These are phyloP conservation scores for Arothron firmamentum DNA, from an alignment of 2,113 vertebrate species.

Conservation along the genomic window DNA sequence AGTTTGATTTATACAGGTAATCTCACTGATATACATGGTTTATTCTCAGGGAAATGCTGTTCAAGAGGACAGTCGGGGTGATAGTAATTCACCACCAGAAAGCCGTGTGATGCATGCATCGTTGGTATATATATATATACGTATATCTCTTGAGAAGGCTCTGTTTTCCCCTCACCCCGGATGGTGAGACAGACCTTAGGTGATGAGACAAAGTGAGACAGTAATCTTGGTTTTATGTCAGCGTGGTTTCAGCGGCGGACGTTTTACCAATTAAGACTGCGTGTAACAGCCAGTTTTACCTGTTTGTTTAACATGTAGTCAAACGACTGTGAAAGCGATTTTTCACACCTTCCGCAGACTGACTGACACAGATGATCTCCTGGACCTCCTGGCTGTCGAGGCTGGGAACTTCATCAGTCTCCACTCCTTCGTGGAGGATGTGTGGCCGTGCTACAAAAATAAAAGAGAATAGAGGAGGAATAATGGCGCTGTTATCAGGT, in stretches of 20 bases:
- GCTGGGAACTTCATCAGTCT: constrained; percentile 26
- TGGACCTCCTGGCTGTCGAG: constrained; percentile 8
- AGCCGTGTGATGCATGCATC: neutral
- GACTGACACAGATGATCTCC: constrained; percentile 33
- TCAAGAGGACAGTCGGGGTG: too few relatives aligned
- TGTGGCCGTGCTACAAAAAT: constrained; percentile 8
- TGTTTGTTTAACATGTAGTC: constrained; percentile 62
- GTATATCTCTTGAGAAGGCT: too few relatives aligned
- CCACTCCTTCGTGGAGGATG: constrained; percentile 6
- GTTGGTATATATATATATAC: neutral
- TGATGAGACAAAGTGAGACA: constrained; percentile 61
- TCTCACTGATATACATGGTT: too few relatives aligned
- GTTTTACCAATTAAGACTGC: constrained; percentile 60
- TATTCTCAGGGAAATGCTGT: too few relatives aligned
- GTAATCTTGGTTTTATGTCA: constrained; percentile 63
- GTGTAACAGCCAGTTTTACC: constrained; percentile 36
- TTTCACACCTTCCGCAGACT: constrained; percentile 30
- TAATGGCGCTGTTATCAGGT: neutral
- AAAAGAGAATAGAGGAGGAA: neutral
- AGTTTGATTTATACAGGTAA: too few relatives aligned
- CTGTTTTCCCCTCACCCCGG: too few relatives aligned
- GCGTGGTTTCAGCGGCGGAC: constrained; percentile 29
- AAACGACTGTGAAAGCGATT: constrained; percentile 21
- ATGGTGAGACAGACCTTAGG: constrained; percentile 29
- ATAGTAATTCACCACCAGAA: constrained; percentile 4